These are phyloP conservation scores for Axea sp. DNA, from an alignment of 2,888 invertebrate species.

Conservation along the genomic window DNA sequence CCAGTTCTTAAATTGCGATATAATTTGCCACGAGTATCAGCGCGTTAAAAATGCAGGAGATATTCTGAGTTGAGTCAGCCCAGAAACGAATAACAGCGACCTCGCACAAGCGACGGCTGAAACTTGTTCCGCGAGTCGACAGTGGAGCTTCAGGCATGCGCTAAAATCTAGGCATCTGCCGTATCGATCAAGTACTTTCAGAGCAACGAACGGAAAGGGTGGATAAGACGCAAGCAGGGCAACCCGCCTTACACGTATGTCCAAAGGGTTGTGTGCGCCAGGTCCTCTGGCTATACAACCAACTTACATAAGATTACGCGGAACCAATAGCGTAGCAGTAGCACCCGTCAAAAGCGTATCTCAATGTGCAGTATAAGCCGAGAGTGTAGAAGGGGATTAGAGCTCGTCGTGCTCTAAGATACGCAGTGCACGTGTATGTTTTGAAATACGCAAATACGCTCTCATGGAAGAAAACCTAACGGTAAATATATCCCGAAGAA, in stretches of 20 bases:
- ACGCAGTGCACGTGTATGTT: slow-evolving; percentile 64
- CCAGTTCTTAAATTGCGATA: no score
- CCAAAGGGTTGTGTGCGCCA: slow-evolving; percentile 65
- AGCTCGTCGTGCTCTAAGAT: slow-evolving; percentile 74
- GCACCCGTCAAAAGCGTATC: slow-evolving; percentile 77
- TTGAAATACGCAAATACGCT: slow-evolving; percentile 49
- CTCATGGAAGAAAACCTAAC: slow-evolving; percentile 62
- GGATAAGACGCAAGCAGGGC: slow-evolving; percentile 50
- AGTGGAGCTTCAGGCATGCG: slow-evolving; percentile 71
- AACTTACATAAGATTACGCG: slow-evolving; percentile 77
- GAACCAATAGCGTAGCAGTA: slow-evolving; percentile 76
- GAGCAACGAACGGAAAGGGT: slow-evolving; percentile 50
- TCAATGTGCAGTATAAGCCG: slow-evolving; percentile 74
- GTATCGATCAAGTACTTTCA: slow-evolving; percentile 74
- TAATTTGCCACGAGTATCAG: no score
- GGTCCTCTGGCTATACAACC: slow-evolving; percentile 78
- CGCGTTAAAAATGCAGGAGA: no score
- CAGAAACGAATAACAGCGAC: slow-evolving; percentile 68
- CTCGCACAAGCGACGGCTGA: slow-evolving; percentile 66
- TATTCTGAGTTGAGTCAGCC: slow-evolving; percentile 54
- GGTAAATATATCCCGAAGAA: slow-evolving; percentile 68
- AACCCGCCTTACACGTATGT: slow-evolving; percentile 68
- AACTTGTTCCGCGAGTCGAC: slow-evolving; percentile 50
- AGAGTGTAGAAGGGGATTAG: slow-evolving; percentile 78
- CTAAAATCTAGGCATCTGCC: slow-evolving; percentile 76